These are phyloP conservation scores for Amphilophus citrinellus DNA, from an alignment of 2,113 vertebrate species.

Conservation along the genomic window DNA sequence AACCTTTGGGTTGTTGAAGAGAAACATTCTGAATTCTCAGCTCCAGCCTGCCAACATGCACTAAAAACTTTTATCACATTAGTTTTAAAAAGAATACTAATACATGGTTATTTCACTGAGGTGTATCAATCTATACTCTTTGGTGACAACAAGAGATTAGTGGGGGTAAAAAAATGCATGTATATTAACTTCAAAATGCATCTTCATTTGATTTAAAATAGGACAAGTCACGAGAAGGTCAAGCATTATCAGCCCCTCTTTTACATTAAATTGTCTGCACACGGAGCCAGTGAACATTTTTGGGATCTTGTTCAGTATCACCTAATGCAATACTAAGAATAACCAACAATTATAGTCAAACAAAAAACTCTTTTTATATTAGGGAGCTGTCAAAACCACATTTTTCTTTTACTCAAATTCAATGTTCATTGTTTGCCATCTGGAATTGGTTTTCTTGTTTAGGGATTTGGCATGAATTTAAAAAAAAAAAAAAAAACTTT, in stretches of 20 bases:
- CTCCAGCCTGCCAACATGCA: neutral
- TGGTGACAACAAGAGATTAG: neutral
- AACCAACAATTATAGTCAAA: neutral
- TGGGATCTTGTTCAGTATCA: neutral
- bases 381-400: constrained; percentile 22
- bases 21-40: constrained; percentile 4
- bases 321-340: constrained; percentile 11
- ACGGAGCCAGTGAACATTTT: neutral
- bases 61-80: constrained; percentile 1
- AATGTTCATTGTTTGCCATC: constrained; percentile 14
- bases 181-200: neutral
- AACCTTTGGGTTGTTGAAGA: neutral
- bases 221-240: neutral
- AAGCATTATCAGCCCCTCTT: neutral
- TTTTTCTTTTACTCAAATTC: constrained; percentile 6
- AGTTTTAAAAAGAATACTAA: neutral
- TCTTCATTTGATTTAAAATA: neutral
- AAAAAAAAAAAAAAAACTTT: neutral
- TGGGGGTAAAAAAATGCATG: neutral
- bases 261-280: neutral
- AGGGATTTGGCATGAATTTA: neutral
- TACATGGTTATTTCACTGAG: neutral
- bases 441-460: constrained; percentile 14
- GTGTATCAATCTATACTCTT: neutral
- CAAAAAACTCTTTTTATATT: constrained; percentile 12